A percentile compares a stretch with the other conserved stretches of the same genome.
These are phyloP conservation scores for Sylvietta virens DNA, from an alignment of 2,113 vertebrate genomes.

Conservation along the genomic window DNA sequence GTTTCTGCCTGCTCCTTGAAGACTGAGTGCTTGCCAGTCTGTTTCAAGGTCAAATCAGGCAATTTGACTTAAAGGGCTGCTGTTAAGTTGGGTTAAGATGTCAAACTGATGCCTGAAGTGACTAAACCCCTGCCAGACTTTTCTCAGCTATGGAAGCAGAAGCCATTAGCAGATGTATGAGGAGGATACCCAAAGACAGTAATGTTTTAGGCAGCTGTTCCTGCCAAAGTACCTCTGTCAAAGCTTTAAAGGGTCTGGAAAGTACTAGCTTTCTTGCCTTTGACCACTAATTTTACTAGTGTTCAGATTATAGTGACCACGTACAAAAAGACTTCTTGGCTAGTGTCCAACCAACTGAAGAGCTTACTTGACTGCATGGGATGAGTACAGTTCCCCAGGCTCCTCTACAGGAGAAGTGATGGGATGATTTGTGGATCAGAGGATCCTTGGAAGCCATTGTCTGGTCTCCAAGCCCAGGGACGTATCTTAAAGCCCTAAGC, in stretches of 20 bases:
- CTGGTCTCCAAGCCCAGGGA: not conserved
- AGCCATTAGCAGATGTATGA: not conserved
- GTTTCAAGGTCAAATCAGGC: not conserved
- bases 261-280: not conserved
- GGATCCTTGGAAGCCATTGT: not conserved
- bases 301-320: not conserved
- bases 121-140: not conserved
- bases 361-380: not conserved
- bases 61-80: not conserved
- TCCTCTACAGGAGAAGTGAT: not conserved
- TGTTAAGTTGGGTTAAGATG: not conserved
- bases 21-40: not conserved
- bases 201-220: not conserved
- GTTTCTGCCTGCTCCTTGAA: not conserved
- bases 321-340: not conserved
- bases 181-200: not conserved
- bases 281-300: not conserved
- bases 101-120: not conserved
- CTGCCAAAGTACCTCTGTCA: not conserved
- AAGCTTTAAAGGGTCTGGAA: not conserved
- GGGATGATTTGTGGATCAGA: not conserved
- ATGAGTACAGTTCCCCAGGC: not conserved
- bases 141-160: not conserved
- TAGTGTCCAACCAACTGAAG: not conserved
- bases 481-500: not conserved